Base-by-base conservation (phyloP, 2,113 vertebrate genomes). In the Sebastes schlegelii region DNA sequence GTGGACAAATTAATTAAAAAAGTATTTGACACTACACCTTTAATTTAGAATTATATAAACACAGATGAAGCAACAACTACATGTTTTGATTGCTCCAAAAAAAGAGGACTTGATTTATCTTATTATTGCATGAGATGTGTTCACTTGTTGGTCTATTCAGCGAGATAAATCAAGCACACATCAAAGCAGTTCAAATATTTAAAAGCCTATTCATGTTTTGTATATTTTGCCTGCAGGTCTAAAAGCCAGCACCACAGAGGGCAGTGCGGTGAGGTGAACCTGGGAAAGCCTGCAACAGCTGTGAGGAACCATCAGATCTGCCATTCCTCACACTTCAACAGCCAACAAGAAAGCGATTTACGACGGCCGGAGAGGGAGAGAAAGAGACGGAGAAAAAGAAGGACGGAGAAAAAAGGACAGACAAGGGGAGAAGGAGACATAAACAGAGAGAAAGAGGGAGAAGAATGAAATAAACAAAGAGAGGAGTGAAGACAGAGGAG, bases 311-410 rank as follows among this genome's bases (percentile, higher is more conserved):
- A 74, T 93, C 92, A 88, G 87, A 92, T 90, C 91, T 88, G 90
- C 90, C 92, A 90, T 92, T 93, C 91, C 89, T 93, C 92, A 91
- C 93, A 94, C 92, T 90, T 94, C 93, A 92, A 91, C 93, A 90
- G 92, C 87, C 92, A 92, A 94, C 89, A 52, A 91, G 90, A 89
- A 74, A 72, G 83, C 85, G 80, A 93, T 93, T 94, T 93, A 94
- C 77, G 91, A 67, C 21, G 45, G 60, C 55, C 34, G 16, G 86
- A 86, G 79, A 83, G 61, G 65, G 64, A 64, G 78, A 77, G 79
- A 91, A 68, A 79, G 62, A 80, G 23, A 73, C 1, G 3, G 11
- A 64, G 60, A 68, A 70, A 55, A 42, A 21, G 12, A 46, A 52
- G 34, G 77, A 61, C 42, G 40, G 49, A 34, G 62, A 69, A 48